Conservation (phyloP, 2,113 vertebrate species). For the Dicerorhinus sumatrensis region DNA sequence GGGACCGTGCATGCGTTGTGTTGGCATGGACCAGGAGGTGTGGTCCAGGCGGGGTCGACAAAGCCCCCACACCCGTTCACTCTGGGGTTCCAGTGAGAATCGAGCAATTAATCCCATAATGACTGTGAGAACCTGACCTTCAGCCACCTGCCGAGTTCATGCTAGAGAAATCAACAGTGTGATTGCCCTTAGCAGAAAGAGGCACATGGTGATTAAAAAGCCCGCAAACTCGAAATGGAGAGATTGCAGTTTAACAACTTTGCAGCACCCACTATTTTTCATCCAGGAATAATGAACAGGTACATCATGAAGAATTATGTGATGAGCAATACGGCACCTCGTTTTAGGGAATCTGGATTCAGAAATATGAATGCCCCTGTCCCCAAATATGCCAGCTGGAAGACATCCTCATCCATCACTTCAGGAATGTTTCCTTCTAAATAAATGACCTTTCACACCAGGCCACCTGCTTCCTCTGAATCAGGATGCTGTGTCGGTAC, state of each 20-base stretch:
- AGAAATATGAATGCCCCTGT: conserved; percentile 49
- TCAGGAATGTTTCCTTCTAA: neutral
- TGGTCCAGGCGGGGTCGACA: neutral
- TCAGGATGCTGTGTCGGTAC: neutral
- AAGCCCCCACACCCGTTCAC: neutral
- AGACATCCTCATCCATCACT: conserved; percentile 59
- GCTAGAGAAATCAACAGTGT: neutral
- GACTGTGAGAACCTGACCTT: neutral
- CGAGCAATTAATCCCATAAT: neutral
- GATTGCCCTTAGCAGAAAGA: neutral
- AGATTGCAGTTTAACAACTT: neutral
- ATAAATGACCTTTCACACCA: conserved; percentile 34
- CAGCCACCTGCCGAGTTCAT: neutral
- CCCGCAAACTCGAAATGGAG: neutral
- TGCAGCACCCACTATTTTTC: conserved; percentile 3
- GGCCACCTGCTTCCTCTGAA: conserved; percentile 45
- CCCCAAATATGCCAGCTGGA: neutral
- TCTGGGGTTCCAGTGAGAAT: neutral
- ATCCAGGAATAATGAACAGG: conserved; percentile 22
- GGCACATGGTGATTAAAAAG: neutral
- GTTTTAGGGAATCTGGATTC: neutral
- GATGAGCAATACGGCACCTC: neutral
- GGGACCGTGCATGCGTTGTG: neutral
- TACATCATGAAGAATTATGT: conserved; percentile 41
- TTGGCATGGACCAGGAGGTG: too few relatives aligned